Evolutionary conservation across 2,888 invertebrate species (phyloP), one percentile per base, ranked within the genome.

Genomic region (Campoletis raptor): DNA sequence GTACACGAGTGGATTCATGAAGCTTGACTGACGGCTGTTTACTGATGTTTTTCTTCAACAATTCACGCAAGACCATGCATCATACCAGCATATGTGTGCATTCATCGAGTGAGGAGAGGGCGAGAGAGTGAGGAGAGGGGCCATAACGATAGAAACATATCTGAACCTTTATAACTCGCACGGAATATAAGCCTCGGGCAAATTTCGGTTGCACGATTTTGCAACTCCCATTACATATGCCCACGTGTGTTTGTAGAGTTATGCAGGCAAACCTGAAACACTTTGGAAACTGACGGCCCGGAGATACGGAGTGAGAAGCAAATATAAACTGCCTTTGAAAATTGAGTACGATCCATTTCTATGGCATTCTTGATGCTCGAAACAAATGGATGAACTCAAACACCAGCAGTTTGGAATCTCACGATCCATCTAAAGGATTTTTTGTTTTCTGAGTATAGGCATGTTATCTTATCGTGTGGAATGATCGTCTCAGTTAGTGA

Each of bases 11-110:
- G 64, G 48, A 66, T 74, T 78, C 72, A 67, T 81, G 73, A 45
- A 64, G 12, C 78, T 64, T 72, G 81, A 85, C 78, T 74, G 85
- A 85, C 85, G 45, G 82, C 52, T 57, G 67, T 64, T 74, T 48
- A 61, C 78, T 61, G 81, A 73, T 73, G 74, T 79, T 74, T 42
- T 54, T 74, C 85, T 78, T 40, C 72, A 79, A 85, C 64, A 74
- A 82, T 79, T 45, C 74, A 64, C 40, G 61, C 74, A 67, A 69
- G 36, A 82, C 52, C 48, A 69, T 66, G 52, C 12, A 69, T 74
- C 73, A 57, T 82, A 82, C 40, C 36, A 24, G 52, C 72, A 80
- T 67, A 48, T 54, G 48, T 74, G 24, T 69, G n/a, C 67, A 40
- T 81, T 36, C 37, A 10, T 79, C 52, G 52, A 21, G 52, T 67